These are phyloP conservation scores for Antigone vipio DNA, from an alignment of 2,113 vertebrate species.

Conservation along the genomic window DNA sequence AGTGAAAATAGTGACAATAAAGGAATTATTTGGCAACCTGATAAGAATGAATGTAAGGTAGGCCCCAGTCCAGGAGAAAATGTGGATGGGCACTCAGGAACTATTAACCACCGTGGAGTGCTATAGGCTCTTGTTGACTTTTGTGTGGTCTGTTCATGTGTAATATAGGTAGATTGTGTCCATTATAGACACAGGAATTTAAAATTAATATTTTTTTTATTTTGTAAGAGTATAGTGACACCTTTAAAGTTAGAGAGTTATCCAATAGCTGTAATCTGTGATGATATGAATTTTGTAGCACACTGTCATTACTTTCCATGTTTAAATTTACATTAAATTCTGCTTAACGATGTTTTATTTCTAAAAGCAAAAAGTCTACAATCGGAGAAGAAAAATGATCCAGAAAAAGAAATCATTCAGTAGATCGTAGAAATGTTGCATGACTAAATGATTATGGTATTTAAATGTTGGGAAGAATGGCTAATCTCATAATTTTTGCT, in stretches of 20 bases:
- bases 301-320: not conserved
- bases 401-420: slow-evolving; percentile 50
- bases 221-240: not conserved
- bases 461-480: slow-evolving; percentile 48
- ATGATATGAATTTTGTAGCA: not conserved
- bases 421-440: slow-evolving; percentile 34
- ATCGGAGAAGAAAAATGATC: slow-evolving; percentile 10
- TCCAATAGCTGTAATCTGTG: not conserved
- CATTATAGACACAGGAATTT: not conserved
- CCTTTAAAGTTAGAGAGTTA: not conserved
- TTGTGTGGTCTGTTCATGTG: not conserved
- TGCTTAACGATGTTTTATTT: slow-evolving; percentile 7
- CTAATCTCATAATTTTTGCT: slow-evolving; percentile 44
- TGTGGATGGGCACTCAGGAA: not conserved
- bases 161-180: not conserved
- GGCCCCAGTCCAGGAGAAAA: not conserved
- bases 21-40: not conserved
- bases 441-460: slow-evolving; percentile 49
- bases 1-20: not conserved
- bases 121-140: not conserved
- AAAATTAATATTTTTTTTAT: not conserved
- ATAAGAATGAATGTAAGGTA: not conserved
- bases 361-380: not conserved
- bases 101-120: not conserved
- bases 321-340: slow-evolving; percentile 9